phyloP scores from a whole-genome alignment of 1,140 invertebrate species.

The Magallana angulata region DNA sequence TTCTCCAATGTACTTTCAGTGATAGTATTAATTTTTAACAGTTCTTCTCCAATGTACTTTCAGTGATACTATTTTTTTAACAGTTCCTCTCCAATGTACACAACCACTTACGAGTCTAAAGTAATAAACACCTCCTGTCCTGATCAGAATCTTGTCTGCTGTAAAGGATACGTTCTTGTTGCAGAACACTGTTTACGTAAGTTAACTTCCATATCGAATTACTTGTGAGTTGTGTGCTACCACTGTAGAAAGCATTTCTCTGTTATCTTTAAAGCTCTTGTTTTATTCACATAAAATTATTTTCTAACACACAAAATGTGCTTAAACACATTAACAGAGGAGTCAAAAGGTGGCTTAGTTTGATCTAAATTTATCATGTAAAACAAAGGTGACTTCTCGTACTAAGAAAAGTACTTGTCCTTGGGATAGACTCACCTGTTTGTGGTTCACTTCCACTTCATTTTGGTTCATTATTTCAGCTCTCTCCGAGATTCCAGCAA shows the following conservation, averaged over 20 bases:
- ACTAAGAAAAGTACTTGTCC: no score
- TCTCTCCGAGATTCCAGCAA: constrained; percentile 9
- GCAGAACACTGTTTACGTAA: constrained; percentile 44
- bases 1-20: neutral
- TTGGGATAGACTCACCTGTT: no score
- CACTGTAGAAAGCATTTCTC: no score
- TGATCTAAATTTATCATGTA: no score
- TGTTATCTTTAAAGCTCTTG: no score
- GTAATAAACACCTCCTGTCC: constrained; percentile 31
- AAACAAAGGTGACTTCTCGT: no score
- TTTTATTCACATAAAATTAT: no score
- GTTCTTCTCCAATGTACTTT: neutral
- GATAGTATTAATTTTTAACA: neutral
- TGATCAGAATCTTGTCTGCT: constrained; percentile 21
- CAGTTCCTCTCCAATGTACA: constrained; percentile 29
- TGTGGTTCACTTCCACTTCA: no score
- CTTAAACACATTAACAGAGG: no score
- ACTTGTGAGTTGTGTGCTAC: no score
- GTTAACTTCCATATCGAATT: neutral
- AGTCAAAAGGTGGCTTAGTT: no score
- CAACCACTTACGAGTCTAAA: neutral
- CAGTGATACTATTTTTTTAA: neutral
- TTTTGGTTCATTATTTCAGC: constrained; percentile 13
- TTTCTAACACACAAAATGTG: no score
- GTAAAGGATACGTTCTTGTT: constrained; percentile 16